phyloP scores from a whole-genome alignment of 2,113 vertebrate species.

The Lepisosteus osseus region DNA sequence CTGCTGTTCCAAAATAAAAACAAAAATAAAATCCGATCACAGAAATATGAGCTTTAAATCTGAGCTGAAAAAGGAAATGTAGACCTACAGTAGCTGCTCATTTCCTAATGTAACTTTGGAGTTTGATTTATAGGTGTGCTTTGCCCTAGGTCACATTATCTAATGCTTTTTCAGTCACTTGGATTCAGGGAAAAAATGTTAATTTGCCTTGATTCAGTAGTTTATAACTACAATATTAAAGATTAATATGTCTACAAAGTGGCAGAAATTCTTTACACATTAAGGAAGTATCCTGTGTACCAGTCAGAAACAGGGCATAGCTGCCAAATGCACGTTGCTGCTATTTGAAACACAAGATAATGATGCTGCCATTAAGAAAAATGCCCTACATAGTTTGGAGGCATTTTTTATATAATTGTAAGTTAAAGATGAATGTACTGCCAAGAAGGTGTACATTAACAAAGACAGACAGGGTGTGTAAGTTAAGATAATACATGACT shows the following conservation, averaged over 20 bases:
- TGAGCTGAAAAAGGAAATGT: too few species aligned
- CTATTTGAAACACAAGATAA: slow-evolving; percentile 8
- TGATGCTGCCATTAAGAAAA: slow-evolving; percentile 3
- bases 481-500: slow-evolving; percentile 83
- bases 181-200: slow-evolving; percentile 30
- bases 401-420: slow-evolving; percentile 65
- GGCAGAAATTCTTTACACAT: background rate
- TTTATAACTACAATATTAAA: background rate
- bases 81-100: slow-evolving; percentile 54
- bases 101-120: slow-evolving; percentile 59
- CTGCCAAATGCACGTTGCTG: background rate
- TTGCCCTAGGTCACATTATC: slow-evolving; percentile 62
- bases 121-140: slow-evolving; percentile 59
- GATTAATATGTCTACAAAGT: background rate
- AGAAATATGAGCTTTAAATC: too few species aligned
- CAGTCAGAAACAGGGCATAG: background rate
- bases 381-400: background rate
- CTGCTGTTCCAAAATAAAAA: background rate
- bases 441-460: slow-evolving; percentile 75
- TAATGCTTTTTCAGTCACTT: slow-evolving; percentile 71
- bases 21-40: too few species aligned
- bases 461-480: slow-evolving; percentile 72
- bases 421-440: slow-evolving; percentile 81
- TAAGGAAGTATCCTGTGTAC: background rate
- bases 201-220: slow-evolving; percentile 3